Percentiles rank a stretch among this genome's conserved stretches.
These are phyloP conservation scores for Lucifuga dentata DNA, from an alignment of 2,113 vertebrate species.

Conservation along the genomic window DNA sequence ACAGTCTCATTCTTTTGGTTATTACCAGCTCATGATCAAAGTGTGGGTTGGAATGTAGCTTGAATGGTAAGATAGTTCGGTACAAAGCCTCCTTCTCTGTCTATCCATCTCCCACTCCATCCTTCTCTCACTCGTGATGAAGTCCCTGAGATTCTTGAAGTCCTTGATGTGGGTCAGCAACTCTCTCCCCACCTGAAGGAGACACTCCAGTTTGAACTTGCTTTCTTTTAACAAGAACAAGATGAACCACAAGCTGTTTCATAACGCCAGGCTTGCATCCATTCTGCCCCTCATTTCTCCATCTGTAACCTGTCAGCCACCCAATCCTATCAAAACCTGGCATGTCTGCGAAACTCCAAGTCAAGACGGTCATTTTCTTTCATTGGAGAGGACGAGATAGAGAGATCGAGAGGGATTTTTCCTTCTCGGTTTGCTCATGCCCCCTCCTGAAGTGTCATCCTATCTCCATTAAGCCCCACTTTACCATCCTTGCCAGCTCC, in stretches of 20 bases:
- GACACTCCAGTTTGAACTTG: neutral
- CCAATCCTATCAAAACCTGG: constrained; percentile 36
- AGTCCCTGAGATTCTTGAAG: too few species aligned
- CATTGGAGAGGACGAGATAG: constrained; percentile 58
- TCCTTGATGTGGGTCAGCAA: too few species aligned
- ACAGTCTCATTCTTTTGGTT: too few species aligned
- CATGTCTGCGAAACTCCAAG: constrained; percentile 55
- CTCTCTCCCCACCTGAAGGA: too few species aligned
- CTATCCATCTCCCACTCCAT: too few species aligned
- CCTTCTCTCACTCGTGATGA: too few species aligned
- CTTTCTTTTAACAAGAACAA: neutral
- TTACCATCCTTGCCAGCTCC: constrained; percentile 56
- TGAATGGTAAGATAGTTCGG: too few species aligned
- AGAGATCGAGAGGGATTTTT: constrained; percentile 59
- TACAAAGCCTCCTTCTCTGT: too few species aligned
- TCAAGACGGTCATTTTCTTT: constrained; percentile 72
- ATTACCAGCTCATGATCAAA: too few species aligned
- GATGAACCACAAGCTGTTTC: neutral
- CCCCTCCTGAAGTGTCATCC: constrained; percentile 73
- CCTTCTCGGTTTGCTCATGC: constrained; percentile 61
- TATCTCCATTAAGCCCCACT: constrained; percentile 72
- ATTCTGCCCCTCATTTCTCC: neutral
- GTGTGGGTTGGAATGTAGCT: too few species aligned
- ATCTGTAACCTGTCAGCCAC: constrained; percentile 37
- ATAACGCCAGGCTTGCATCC: neutral